These are phyloP conservation scores for Sclerurus mexicanus DNA, from an alignment of 2,113 vertebrate species.

Conservation along the genomic window DNA sequence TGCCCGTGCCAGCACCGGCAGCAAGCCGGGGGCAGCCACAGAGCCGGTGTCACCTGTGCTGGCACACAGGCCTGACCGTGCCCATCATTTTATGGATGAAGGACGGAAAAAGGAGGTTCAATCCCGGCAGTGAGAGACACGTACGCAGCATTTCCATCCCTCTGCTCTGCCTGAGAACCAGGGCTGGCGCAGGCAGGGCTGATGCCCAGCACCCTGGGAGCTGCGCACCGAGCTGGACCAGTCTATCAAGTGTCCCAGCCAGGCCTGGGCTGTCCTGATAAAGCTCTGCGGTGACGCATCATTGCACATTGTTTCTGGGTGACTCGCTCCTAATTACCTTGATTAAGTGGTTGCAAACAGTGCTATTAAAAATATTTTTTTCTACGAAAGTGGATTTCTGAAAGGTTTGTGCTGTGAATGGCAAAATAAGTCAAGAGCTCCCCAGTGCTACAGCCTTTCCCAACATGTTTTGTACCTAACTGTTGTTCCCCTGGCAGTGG, in stretches of 20 bases:
- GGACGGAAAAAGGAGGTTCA: neutral
- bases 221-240: neutral
- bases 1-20: neutral
- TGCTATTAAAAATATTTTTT: constrained; percentile 55
- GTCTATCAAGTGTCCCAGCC: constrained; percentile 5
- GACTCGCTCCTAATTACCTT: constrained; percentile 70
- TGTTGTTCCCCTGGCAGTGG: neutral
- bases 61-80: rapidly evolving
- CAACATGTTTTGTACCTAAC: neutral
- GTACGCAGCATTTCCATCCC: neutral
- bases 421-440: constrained; percentile 23
- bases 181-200: neutral
- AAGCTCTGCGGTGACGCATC: constrained; percentile 24
- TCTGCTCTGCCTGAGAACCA: neutral
- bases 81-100: rapidly evolving
- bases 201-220: neutral
- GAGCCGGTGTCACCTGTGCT: neutral
- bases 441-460: neutral
- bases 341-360: constrained; percentile 68
- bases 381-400: constrained; percentile 25
- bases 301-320: constrained; percentile 62
- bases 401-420: constrained; percentile 30
- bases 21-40: neutral
- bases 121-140: rapidly evolving
- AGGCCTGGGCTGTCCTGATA: constrained; percentile 58